Evolutionary conservation across 2,888 invertebrate genomes (phyloP), one percentile per base, ranked within the genome.

Genomic region (Sphinx pinastri): DNA sequence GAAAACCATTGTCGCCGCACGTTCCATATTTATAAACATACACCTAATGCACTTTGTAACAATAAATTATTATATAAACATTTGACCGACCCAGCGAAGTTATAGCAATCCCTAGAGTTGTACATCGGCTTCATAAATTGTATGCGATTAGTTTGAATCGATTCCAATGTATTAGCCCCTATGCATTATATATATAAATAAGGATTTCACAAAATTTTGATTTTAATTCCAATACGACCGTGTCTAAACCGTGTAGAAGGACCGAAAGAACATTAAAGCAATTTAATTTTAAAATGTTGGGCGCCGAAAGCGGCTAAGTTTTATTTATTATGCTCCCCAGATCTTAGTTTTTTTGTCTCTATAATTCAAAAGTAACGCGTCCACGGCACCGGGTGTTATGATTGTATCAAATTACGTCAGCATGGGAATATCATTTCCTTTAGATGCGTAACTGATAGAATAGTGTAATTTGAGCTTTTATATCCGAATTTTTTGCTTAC

Each of bases 351-450:
- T 91, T 90, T 88, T 88, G 83, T 77, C 71, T 73, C 77, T 78
- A 83, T 85, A 86, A 87, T 85, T 85, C 81, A 85, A 84, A 83
- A 79, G 80, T 84, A 84, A 87, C 84, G 84, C 80, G 79, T 76
- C 79, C 74, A 75, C 80, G 79, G 81, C 87, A 86, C 80, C 82
- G 73, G 89, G 85, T 88, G 91, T 86, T 79, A 74, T 76, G 83
- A 81, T 83, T 84, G 82, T 89, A 87, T 90, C 84, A 83, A 86
- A 89, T 89, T 88, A 88, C 87, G 74, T 77, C 76, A 75, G 78
- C 71, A 76, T 73, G 73, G 75, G 76, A 76, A 72, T 55, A 68
- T 73, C 58, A 72, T 71, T 71, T 70, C n/a, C n/a, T 67, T 66
- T 58, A 63, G 45, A 68, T 68, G 52, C 52, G 52, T 67, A 52